Evolutionary conservation across 2,888 invertebrate species (phyloP).

Genomic region (Drosophila pseudotalamancana): DNA sequence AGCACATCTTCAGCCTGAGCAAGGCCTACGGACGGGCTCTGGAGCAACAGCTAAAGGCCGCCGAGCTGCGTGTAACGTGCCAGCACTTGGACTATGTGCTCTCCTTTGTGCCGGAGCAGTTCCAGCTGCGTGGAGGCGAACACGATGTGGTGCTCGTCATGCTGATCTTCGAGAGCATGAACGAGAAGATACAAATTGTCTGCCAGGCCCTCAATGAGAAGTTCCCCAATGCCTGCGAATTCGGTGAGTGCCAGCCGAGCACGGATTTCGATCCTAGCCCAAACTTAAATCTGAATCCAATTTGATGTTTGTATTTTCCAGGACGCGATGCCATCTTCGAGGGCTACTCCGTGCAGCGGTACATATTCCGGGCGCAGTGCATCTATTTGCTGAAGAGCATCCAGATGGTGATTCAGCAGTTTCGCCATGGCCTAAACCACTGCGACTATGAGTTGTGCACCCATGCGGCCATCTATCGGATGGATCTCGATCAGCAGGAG

Average conservation of each 20-base stretch:
- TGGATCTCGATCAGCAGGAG: slow-evolving; percentile 96
- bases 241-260: slow-evolving; percentile 85
- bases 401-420: slow-evolving; percentile 89
- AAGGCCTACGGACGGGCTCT: slow-evolving; percentile 90
- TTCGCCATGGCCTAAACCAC: slow-evolving; percentile 89
- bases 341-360: slow-evolving; percentile 95
- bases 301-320: slow-evolving; percentile 12
- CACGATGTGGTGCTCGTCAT: slow-evolving; percentile 95
- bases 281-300: not conserved
- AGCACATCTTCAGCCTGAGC: slow-evolving; percentile 87
- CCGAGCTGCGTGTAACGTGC: slow-evolving; percentile 94
- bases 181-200: slow-evolving; percentile 94
- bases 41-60: slow-evolving; percentile 94
- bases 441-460: slow-evolving; percentile 93
- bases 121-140: slow-evolving; percentile 92
- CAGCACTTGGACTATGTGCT: slow-evolving; percentile 93
- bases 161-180: slow-evolving; percentile 93
- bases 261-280: too few species aligned
- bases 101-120: slow-evolving; percentile 98
- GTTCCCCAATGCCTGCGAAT: slow-evolving; percentile 91
- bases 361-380: slow-evolving; percentile 91
- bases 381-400: slow-evolving; percentile 90
- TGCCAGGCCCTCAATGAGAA: slow-evolving; percentile 93
- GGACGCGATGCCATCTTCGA: slow-evolving; percentile 89
- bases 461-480: slow-evolving; percentile 92